phyloP scores from a whole-genome alignment of 1,140 invertebrate genomes.

The Cydia pomonella region DNA sequence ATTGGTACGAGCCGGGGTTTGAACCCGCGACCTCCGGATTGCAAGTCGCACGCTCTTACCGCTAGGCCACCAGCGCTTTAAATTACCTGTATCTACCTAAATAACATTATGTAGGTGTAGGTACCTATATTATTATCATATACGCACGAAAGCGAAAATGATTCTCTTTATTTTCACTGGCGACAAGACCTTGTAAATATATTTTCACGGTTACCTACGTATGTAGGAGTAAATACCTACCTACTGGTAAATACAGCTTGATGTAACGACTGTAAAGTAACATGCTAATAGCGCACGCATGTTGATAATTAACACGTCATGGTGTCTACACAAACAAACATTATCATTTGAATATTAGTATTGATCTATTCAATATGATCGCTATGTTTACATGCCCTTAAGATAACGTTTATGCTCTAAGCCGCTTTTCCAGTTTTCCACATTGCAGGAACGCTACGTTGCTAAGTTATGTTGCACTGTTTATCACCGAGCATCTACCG shows the following conservation, averaged over 20 bases:
- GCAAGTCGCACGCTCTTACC: too few relatives aligned
- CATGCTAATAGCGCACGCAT: not conserved
- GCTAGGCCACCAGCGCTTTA: too few relatives aligned
- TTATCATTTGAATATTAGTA: constrained; percentile 10
- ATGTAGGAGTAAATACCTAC: not conserved
- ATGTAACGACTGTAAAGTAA: not conserved
- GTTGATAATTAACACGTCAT: not conserved
- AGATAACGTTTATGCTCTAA: not conserved
- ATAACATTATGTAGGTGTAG: too few relatives aligned
- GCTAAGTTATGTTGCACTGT: constrained; percentile 35
- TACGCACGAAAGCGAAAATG: not conserved
- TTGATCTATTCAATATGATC: constrained; percentile 6
- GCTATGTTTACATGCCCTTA: constrained; percentile 18
- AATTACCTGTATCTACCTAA: too few relatives aligned
- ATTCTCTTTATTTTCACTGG: not conserved
- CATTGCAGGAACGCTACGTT: constrained; percentile 46
- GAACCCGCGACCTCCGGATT: too few relatives aligned
- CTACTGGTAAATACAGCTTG: constrained; percentile 5
- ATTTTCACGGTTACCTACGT: constrained; percentile 21
- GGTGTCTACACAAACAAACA: not conserved
- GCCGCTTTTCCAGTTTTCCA: constrained; percentile 40
- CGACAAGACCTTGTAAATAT: not conserved
- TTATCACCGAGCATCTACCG: not conserved
- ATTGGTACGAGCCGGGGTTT: too few relatives aligned
- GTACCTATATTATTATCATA: too few relatives aligned